Base-by-base conservation (phyloP, 2,888 invertebrate species). In the Rhagonycha fulva region DNA sequence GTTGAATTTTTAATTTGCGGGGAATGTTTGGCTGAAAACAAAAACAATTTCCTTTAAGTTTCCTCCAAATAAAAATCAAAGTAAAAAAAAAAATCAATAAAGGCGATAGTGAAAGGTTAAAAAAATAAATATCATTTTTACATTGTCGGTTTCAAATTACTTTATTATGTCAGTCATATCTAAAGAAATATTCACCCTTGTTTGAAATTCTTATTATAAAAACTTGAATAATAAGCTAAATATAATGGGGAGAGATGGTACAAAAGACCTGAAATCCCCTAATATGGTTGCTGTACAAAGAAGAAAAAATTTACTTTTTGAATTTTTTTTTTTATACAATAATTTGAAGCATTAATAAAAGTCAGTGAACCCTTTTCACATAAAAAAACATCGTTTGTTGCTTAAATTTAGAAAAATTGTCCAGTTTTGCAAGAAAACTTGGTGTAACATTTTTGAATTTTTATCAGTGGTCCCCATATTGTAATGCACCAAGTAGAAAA, bases 1-100 rank as follows among this genome's bases (percentile, higher is more conserved):
- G 62, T 82, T 83, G 79, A 82, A 83, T 67, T 82, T 84, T 78
- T 83, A 80, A 11, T 79, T 80, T 14, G 30, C 71, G 68, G 4
- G 79, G 76, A 24, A 71, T 68, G 26, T 70, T 83, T 28, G 87
- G 87, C 87, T 87, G 76, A 76, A 83, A 84, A 71, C 75, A 80
- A 75, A 72, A 73, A 19, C 1, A 19, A 19, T 19, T 19, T 19
- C 19, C 1, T 19, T 19, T 19, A n/a, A n/a, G n/a, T n/a, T n/a
- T n/a, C n/a, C n/a, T n/a, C n/a, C n/a, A n/a, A n/a, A n/a, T n/a
- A n/a, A n/a, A n/a, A n/a, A n/a, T n/a, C n/a, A n/a, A n/a, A n/a
- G n/a, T n/a, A n/a, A n/a, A 19, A 19, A 19, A 2, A 19, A 19
- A 19, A 19, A 19, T 19, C 19, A 19, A 19, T 19, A 1, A 19